Conservation (phyloP, 2,113 vertebrate genomes). For the Camelus bactrianus region DNA sequence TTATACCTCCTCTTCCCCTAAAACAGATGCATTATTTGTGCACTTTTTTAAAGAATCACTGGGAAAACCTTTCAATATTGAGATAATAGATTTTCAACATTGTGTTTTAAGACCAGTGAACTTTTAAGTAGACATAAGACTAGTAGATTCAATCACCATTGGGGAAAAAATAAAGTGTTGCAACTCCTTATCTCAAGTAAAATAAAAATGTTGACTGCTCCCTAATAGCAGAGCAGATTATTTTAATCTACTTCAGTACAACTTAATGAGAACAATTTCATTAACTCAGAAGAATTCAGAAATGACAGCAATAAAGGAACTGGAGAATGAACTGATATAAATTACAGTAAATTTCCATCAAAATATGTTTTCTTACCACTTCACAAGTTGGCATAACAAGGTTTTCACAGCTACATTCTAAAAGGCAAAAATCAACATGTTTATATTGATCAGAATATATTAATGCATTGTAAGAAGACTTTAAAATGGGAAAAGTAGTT, state of each 20-base stretch:
- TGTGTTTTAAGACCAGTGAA: neutral
- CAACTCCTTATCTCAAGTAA: neutral
- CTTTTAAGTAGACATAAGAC: neutral
- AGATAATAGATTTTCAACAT: neutral
- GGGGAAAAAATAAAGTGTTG: neutral
- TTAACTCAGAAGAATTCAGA: slow-evolving; percentile 29
- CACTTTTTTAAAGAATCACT: neutral
- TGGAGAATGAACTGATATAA: slow-evolving; percentile 6
- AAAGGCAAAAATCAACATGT: slow-evolving; percentile 71
- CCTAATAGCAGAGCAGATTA: neutral
- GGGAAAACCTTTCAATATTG: neutral
- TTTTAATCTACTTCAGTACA: neutral
- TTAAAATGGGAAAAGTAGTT: slow-evolving; percentile 81
- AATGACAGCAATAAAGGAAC: neutral
- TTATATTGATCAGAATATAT: neutral
- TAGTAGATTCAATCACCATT: neutral
- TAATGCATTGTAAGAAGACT: slow-evolving; percentile 15
- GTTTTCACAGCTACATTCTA: slow-evolving; percentile 96
- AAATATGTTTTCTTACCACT: slow-evolving; percentile 90
- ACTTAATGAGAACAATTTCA: neutral
- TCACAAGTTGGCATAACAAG: slow-evolving; percentile 89
- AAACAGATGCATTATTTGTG: neutral
- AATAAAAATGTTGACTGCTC: neutral
- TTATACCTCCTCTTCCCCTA: neutral
- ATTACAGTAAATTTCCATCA: neutral